Evolutionary conservation across 2,888 invertebrate species (phyloP), one percentile per base, ranked within the genome.

Genomic region (Brenthis ino): DNA sequence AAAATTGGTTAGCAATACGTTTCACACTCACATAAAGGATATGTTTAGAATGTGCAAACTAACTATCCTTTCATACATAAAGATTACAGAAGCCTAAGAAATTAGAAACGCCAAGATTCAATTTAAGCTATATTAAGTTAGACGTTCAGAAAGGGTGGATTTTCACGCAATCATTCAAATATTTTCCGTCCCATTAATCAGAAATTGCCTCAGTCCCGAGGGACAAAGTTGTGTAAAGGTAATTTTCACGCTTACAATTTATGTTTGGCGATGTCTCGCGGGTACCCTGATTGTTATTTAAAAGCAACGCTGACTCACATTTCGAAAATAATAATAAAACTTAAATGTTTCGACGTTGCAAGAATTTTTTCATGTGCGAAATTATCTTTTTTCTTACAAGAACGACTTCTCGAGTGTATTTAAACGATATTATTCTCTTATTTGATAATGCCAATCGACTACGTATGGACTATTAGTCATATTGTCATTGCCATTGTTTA

Each of bases 161-260:
- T 12, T 24, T 50, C 50, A 60, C 60, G 50, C 60, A 57, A 53
- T 57, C 65, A 58, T 65, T 58, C 58, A 53, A 65, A 67, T 67
- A 60, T 48, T 60, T 58, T 60, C 60, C 60, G 16, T 20, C 47
- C 60, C 28, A 60, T 67, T 67, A 61, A 67, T 67, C 66, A 67
- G 66, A 67, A 58, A 60, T 66, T 66, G 58, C 43, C 57, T n/a
- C 43, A 58, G 13, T 14, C 66, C 33, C 66, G n/a, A n/a, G 66
- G 60, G 66, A 37, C 60, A 60, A 24, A 53, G 47, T 54, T 60
- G 66, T 51, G 63, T 63, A 63, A 63, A 63, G 63, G 63, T 63
- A 63, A 63, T 70, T 70, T 70, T 70, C 67, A 64, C 70, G 64
- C 64, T 64, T 24, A 67, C 70, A 64, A 70, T 67, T 70, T 67